Base-by-base conservation (phyloP, 2,113 vertebrate species). In the Nothocercus julius region DNA sequence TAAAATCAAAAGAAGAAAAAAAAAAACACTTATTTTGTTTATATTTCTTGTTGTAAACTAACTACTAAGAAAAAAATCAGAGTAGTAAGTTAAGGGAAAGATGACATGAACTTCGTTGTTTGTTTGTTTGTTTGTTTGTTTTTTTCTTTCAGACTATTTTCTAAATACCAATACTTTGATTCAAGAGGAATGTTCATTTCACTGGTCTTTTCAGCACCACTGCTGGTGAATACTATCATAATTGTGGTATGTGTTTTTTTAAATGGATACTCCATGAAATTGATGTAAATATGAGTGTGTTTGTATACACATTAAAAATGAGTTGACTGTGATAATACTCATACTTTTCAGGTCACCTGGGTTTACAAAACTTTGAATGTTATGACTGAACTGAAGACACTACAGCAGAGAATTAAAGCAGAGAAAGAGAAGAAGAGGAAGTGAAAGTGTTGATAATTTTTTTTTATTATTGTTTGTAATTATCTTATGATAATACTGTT, bases 151-250 rank as follows among this genome's bases (percentile, higher is more conserved):
- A 99, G 99, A 92, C 97, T 96, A 1, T 99, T 99, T 96, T 98
- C 99, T 27, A 98, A 98, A 76, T 98, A 99, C 85, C 99, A 99
- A 10, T 99, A 99, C 94, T 99, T 99, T 84, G 99, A 99, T 87
- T 99, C 99, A 17, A 98, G 98, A 94, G 99, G 99, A 76, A 99
- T 99, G 99, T 99, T 99, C 97, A 99, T 99, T 92, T 99, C 99
- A 3, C 62, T 99, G 7, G 98, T 99, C 42, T 99, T 98, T 93
- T 99, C 99, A 2, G 97, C 98, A 1, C 99, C 99, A 0, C 96
- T 99, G 72, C 97, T 99, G 66, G 74, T 99, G 74, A 99, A 99
- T 34, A 98, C 98, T 8, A 54, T 99, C 74, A 92, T 99, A 91
- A 99, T 99, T 36, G 99, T 99, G 99, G 99, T 99, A 98, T 34